These are phyloP conservation scores for Cataglyphis albicans DNA, from an alignment of 2,888 invertebrate species.

Conservation along the genomic window DNA sequence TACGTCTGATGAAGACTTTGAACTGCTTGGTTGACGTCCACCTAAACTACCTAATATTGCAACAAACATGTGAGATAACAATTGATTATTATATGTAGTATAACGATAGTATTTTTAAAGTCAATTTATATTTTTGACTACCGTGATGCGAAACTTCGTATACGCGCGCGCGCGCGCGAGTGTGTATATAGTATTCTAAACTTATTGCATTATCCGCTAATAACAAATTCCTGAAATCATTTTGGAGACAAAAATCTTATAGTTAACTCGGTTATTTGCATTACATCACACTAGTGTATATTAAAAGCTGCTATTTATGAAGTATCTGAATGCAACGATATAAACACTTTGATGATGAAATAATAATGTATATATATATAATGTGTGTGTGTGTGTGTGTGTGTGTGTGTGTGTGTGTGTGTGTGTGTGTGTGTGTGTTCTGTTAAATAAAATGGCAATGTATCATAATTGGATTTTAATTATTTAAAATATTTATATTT, in stretches of 20 bases:
- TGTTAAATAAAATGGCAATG: neutral
- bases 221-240: neutral
- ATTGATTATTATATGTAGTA: constrained; percentile 21
- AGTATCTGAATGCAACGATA: neutral
- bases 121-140: constrained; percentile 38
- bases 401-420: too few relatives aligned
- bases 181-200: neutral
- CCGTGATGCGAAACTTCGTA: neutral
- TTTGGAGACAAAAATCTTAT: neutral
- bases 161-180: neutral
- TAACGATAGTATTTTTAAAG: constrained; percentile 8
- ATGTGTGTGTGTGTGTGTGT: too few relatives aligned
- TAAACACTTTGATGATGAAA: neutral
- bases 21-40: constrained; percentile 90
- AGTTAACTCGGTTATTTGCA: neutral
- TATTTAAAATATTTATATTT: neutral
- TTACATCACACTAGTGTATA: neutral
- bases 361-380: neutral
- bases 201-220: neutral
- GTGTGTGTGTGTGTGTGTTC: neutral
- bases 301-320: neutral
- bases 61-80: constrained; percentile 17
- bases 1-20: constrained; percentile 94
- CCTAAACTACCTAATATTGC: constrained; percentile 29
- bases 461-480: neutral